Percentiles rank a stretch among this genome's conserved stretches.
Conservation (phyloP, 2,113 vertebrate genomes). For the Passer domesticus region DNA sequence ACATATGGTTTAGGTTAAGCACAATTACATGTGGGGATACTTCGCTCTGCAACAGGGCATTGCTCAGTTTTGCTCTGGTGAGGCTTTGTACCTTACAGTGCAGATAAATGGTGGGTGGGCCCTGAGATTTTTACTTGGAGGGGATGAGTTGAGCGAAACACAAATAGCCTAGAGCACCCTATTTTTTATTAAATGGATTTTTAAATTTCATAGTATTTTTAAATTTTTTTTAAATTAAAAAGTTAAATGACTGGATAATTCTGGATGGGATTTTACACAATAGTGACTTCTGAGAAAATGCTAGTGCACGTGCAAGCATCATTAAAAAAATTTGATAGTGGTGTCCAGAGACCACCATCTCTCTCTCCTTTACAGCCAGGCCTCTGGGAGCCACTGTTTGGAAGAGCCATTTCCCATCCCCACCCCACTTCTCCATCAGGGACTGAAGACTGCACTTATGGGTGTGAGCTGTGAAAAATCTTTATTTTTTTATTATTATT, state of each 20-base stretch:
- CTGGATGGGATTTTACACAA: neutral
- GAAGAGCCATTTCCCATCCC: neutral
- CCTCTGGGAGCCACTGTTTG: neutral
- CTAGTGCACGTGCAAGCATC: rapidly evolving
- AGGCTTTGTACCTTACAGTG: neutral
- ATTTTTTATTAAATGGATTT: neutral
- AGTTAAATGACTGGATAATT: neutral
- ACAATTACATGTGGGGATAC: rapidly evolving
- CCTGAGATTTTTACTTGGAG: neutral
- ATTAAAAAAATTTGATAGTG: neutral
- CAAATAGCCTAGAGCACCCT: neutral
- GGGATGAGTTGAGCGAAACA: neutral
- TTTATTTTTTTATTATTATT: neutral
- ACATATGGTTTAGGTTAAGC: neutral
- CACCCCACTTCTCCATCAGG: rapidly evolving
- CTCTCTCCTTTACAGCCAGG: rapidly evolving
- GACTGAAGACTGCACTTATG: rapidly evolving
- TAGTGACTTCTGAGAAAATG: neutral
- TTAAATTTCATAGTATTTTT: neutral
- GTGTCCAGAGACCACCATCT: neutral
- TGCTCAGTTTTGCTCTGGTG: neutral
- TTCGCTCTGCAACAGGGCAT: neutral
- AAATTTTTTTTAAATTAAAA: neutral
- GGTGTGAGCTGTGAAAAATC: neutral
- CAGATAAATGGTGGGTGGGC: neutral